Evolutionary conservation across 2,888 invertebrate species (phyloP).

Genomic region (Clusia tigrina): DNA sequence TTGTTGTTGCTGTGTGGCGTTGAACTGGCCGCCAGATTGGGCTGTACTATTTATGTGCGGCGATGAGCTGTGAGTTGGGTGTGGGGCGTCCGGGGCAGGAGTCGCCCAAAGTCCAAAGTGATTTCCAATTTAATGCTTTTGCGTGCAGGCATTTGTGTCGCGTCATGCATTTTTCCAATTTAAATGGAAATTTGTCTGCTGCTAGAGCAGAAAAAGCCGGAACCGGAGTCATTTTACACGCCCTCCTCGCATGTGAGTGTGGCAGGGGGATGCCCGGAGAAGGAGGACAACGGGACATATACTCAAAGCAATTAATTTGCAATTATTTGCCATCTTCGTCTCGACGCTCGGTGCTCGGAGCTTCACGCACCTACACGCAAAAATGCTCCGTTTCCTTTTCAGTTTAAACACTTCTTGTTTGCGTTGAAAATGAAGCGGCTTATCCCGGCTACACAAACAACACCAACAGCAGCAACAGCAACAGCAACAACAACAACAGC

Average conservation of each 20-base stretch:
- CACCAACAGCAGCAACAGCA: neutral
- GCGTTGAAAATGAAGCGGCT: conserved; percentile 15
- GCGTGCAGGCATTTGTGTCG: conserved; percentile 41
- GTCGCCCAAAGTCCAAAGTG: conserved; percentile 51
- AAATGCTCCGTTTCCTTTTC: neutral
- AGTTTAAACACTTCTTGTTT: conserved; percentile 21
- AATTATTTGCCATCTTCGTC: conserved; percentile 39
- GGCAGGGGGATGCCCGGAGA: conserved; percentile 9
- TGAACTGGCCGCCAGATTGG: too few species aligned
- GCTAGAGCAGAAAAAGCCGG: neutral
- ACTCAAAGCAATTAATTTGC: conserved; percentile 47
- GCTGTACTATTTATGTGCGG: too few species aligned
- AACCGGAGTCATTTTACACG: conserved; percentile 17
- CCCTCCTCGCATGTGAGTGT: conserved; percentile 9
- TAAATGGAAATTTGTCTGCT: conserved; percentile 49
- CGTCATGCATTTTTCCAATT: conserved; percentile 40
- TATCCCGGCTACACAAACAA: conserved; percentile 1
- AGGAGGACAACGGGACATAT: conserved; percentile 15
- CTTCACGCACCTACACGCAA: neutral
- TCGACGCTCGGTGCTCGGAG: too few species aligned
- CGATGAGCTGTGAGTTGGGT: neutral
- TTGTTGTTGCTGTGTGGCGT: neutral
- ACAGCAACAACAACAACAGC: too few species aligned
- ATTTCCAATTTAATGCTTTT: conserved; percentile 57
- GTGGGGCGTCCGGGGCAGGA: conserved; percentile 24